Conservation (phyloP, 2,797 vertebrate species). For the Ceryle rudis region DNA sequence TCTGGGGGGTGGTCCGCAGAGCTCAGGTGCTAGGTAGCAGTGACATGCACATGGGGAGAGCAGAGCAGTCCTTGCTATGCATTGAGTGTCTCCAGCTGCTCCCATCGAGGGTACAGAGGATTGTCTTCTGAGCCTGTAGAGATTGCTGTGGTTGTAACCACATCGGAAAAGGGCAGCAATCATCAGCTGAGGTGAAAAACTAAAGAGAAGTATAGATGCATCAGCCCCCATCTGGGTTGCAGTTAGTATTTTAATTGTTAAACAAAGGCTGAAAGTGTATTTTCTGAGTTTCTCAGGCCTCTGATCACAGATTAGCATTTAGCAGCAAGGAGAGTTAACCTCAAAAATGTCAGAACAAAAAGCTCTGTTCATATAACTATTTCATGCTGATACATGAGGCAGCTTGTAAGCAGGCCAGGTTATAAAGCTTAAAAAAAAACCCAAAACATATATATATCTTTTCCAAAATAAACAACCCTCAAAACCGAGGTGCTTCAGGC, state of each 20-base stretch:
- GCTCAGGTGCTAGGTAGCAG: background rate
- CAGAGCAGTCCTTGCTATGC: background rate
- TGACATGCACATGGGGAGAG: accelerated
- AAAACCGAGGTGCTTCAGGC: constrained; percentile 6
- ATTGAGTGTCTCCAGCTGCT: background rate
- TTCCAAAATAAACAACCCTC: constrained; percentile 35
- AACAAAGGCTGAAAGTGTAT: background rate
- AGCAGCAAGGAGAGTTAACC: background rate
- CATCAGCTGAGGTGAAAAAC: background rate
- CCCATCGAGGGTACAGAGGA: background rate
- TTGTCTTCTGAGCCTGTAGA: background rate
- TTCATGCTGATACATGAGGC: constrained; percentile 22
- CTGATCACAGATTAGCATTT: background rate
- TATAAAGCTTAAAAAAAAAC: background rate
- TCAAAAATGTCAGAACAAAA: background rate
- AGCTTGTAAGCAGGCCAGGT: background rate
- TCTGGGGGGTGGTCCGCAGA: background rate
- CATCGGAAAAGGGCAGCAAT: background rate
- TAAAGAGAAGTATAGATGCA: background rate
- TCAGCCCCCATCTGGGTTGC: background rate
- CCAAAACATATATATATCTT: background rate
- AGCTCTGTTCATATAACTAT: background rate
- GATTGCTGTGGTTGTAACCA: background rate
- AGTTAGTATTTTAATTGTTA: background rate
- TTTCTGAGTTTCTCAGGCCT: background rate